These are phyloP conservation scores for Eupithecia abbreviata DNA, from an alignment of 2,888 invertebrate genomes.

Conservation along the genomic window DNA sequence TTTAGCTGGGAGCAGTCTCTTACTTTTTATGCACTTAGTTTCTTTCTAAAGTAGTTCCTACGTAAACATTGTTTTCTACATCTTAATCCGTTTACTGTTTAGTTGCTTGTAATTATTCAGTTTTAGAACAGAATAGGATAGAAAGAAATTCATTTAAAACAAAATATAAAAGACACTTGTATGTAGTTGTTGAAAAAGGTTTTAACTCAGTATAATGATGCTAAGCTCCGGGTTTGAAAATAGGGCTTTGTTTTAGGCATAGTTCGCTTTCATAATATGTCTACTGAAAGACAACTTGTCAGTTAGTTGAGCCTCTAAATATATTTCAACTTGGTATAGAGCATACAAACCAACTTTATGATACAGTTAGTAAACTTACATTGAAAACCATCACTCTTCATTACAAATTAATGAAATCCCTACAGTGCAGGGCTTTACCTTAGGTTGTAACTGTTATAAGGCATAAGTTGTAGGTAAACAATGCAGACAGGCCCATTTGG, in stretches of 20 bases:
- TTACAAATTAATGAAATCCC: slow-evolving; percentile 15
- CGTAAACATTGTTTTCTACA: slow-evolving; percentile 32
- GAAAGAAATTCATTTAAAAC: no score
- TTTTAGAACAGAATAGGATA: no score
- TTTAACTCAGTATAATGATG: no score
- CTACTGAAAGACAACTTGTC: background rate
- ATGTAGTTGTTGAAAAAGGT: no score
- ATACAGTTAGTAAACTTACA: slow-evolving; percentile 31
- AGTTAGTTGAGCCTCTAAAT: background rate
- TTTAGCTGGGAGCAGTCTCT: slow-evolving; percentile 42
- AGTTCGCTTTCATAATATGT: background rate
- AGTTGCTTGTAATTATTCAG: background rate
- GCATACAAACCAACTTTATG: slow-evolving; percentile 19
- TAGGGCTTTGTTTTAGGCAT: background rate
- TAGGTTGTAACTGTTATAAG: background rate
- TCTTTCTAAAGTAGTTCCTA: slow-evolving; percentile 32
- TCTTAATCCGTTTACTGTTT: slow-evolving; percentile 19
- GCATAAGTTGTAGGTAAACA: slow-evolving; percentile 46
- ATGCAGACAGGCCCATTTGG: slow-evolving; percentile 58
- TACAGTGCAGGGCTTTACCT: slow-evolving; percentile 3
- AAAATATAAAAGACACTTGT: no score
- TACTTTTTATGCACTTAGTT: slow-evolving; percentile 42
- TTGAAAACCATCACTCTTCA: slow-evolving; percentile 16
- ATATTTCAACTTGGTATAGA: slow-evolving; percentile 9
- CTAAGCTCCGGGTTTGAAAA: background rate